Evolutionary conservation across 2,888 invertebrate species (phyloP), one percentile per base, ranked within the genome.

Genomic region (Chalcosyrphus nemorum): DNA sequence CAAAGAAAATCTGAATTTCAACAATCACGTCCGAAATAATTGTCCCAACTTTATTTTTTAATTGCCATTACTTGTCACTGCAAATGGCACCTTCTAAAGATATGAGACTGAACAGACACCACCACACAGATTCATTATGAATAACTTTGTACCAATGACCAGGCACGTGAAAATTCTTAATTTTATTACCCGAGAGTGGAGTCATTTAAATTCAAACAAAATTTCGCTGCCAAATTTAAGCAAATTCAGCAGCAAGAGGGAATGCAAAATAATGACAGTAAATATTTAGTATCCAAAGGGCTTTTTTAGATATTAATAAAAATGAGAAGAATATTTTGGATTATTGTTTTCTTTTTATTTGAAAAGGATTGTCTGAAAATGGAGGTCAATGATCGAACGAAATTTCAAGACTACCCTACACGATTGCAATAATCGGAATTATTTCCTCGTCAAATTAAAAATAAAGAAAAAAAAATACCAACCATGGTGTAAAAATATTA

Each of bases 61-160:
- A 13, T 38, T 38, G 13, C 5, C 38, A 0, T 13, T 38, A 13
- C 2, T 38, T 38, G 13, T 38, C 5, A 4, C 4, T 13, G 2
- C 13, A 6, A 38, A 38, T 38, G 13, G 13, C 2, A 13, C n/a
- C 13, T 35, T 35, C 11, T n/a, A n/a, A 2, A 6, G 1, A 29
- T 29, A 5, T 5, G n/a, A 32, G 3, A 7, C 2, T n/a, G n/a
- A n/a, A 13, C n/a, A 38, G 17, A 9, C 17, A 7, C 13, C 21
- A 41, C 24, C 41, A 5, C 59, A 41, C 27, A 19, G 11, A 45
- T 45, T 61, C 27, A 29, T 61, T 45, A 19, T 45, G 45, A 61
- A 45, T 61, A 61, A 61, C 45, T 61, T 29, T 7, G 15, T n/a
- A n/a, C 5, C 11, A 27, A 45, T n/a, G 27, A 29, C 15, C n/a